A percentile compares a stretch with the other conserved stretches of the same genome.
Evolutionary conservation across 2,797 vertebrate species (phyloP).

Genomic region (Megalops cyprinoides): DNA sequence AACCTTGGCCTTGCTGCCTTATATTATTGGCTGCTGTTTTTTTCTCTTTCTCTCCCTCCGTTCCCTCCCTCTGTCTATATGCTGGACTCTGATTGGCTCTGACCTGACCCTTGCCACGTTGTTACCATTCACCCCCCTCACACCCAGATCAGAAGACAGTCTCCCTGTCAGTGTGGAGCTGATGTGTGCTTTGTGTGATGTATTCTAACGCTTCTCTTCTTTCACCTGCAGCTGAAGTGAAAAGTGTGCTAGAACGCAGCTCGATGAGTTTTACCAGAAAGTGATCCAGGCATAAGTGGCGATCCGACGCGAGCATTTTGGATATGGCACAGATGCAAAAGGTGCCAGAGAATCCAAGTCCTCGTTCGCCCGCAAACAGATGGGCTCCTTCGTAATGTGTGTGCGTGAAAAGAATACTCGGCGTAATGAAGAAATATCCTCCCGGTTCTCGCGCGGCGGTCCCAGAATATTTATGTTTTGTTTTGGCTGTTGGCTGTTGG

Average conservation of each 20-base stretch:
- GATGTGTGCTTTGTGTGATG: background rate
- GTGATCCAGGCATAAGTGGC: no score
- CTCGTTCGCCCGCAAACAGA: background rate
- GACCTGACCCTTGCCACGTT: background rate
- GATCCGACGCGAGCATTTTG: no score
- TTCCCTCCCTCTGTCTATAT: background rate
- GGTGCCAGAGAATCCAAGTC: background rate
- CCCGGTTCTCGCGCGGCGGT: no score
- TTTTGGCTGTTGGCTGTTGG: background rate
- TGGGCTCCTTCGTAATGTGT: background rate
- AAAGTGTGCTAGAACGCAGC: background rate
- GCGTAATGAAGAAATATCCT: background rate
- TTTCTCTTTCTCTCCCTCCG: no score
- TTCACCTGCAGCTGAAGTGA: background rate
- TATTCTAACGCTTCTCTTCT: background rate
- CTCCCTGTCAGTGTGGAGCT: background rate
- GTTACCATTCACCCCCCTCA: no score
- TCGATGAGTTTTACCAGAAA: background rate
- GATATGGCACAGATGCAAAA: background rate
- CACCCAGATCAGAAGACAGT: background rate
- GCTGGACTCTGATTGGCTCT: background rate
- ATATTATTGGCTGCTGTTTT: no score
- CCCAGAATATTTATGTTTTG: constrained; percentile 1
- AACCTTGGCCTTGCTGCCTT: background rate
- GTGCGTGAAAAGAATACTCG: background rate